Conservation (phyloP, 2,888 invertebrate genomes). For the Agrilus biguttatus region DNA sequence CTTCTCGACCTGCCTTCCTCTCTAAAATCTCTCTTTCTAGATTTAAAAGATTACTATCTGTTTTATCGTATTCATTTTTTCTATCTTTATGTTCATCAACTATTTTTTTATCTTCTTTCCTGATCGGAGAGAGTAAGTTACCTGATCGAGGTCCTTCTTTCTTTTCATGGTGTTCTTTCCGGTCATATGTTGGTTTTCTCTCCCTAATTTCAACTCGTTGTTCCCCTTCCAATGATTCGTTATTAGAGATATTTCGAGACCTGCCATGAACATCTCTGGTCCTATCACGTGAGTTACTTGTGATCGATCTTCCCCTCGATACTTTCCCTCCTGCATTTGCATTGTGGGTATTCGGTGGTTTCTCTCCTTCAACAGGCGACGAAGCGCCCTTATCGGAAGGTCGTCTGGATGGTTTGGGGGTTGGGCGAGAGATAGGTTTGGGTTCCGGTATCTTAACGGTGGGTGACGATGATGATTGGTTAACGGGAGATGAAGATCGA, state of each 20-base stretch:
- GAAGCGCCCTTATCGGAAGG: conserved; percentile 12
- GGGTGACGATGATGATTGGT: conserved; percentile 11
- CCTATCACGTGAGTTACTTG: conserved; percentile 42
- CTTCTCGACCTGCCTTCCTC: conserved; percentile 27
- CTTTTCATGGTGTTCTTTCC: conserved; percentile 15
- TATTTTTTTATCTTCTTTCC: conserved; percentile 48
- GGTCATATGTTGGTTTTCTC: conserved; percentile 28
- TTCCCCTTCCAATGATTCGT: conserved; percentile 34
- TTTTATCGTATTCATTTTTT: conserved; percentile 4
- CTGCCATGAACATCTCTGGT: conserved; percentile 51
- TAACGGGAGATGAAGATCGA: conserved; percentile 19
- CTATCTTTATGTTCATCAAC: conserved; percentile 19
- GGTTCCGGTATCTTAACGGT: background rate
- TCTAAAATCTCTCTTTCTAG: conserved; percentile 31
- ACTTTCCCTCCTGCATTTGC: conserved; percentile 17
- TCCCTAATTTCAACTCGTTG: conserved; percentile 22
- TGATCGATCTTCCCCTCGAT: conserved; percentile 18
- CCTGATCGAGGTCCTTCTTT: conserved; percentile 33
- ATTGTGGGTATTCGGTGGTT: conserved; percentile 39
- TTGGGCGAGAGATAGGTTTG: conserved; percentile 9
- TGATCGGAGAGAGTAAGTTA: conserved; percentile 45
- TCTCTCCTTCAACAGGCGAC: conserved; percentile 55
- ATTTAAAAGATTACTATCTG: conserved; percentile 14
- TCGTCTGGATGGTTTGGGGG: conserved; percentile 11
- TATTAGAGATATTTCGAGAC: conserved; percentile 48